Percentiles rank a stretch among this genome's conserved stretches.
phyloP scores from a whole-genome alignment of 2,113 vertebrate species.

The Siphamia tubifer region DNA sequence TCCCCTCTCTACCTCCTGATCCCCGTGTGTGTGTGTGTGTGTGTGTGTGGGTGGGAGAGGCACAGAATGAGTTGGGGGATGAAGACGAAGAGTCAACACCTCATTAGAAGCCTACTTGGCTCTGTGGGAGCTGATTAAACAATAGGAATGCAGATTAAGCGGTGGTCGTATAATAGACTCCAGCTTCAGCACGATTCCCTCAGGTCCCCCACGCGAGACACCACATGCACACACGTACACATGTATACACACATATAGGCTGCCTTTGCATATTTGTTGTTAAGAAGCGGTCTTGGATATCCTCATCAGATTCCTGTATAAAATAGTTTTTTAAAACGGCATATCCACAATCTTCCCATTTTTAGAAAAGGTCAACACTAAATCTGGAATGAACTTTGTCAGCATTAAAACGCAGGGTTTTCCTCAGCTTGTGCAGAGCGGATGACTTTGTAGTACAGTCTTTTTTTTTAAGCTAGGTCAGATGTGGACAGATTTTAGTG shows the following conservation, averaged over 20 bases:
- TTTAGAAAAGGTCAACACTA: too few relatives aligned
- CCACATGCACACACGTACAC: not conserved
- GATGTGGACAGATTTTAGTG: too few relatives aligned
- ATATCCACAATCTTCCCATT: too few relatives aligned
- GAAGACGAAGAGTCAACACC: constrained; percentile 37
- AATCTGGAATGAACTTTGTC: too few relatives aligned
- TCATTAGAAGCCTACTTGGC: constrained; percentile 48
- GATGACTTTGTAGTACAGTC: too few relatives aligned
- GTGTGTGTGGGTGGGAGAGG: not conserved
- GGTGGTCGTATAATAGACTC: constrained; percentile 16
- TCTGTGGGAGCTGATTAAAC: constrained; percentile 51
- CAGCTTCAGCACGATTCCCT: constrained; percentile 21
- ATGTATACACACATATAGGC: not conserved
- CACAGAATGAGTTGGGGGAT: not conserved
- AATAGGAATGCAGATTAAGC: constrained; percentile 51
- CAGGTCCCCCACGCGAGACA: not conserved
- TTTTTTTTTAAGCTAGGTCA: too few relatives aligned
- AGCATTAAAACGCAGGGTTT: too few relatives aligned
- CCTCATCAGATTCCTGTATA: too few relatives aligned
- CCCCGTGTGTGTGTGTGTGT: not conserved
- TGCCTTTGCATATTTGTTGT: not conserved
- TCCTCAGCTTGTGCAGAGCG: too few relatives aligned
- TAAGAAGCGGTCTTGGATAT: not conserved
- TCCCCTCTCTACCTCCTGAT: constrained; percentile 16
- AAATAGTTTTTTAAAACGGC: too few relatives aligned